Evolutionary conservation across 2,113 vertebrate genomes (phyloP).

Genomic region (Alexandromys fortis): DNA sequence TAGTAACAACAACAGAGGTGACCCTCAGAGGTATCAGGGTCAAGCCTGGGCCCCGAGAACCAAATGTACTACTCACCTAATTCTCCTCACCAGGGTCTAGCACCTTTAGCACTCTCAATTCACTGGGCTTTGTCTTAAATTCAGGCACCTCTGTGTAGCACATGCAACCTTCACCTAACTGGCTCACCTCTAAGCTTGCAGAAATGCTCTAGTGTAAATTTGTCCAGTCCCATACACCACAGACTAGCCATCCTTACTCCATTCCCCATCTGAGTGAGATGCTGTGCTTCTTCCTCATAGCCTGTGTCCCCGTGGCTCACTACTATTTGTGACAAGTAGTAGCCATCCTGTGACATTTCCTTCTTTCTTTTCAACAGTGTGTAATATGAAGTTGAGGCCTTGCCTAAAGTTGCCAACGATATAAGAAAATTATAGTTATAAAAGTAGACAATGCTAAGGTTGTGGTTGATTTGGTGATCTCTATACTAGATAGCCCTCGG

Average conservation of each 20-base stretch:
- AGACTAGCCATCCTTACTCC: neutral
- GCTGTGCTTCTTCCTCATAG: neutral
- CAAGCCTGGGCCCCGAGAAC: neutral
- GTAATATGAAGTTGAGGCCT: neutral
- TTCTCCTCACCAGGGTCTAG: neutral
- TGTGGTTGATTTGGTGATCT: neutral
- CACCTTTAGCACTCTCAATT: neutral
- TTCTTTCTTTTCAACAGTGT: neutral
- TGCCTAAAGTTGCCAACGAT: slow-evolving; percentile 17
- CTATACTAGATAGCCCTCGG: neutral
- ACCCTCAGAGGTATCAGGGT: neutral
- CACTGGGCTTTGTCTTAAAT: neutral
- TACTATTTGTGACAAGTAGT: neutral
- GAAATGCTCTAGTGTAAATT: neutral
- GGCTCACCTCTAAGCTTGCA: neutral
- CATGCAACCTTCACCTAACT: neutral
- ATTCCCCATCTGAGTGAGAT: neutral
- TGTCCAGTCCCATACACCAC: neutral
- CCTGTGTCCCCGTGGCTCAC: neutral
- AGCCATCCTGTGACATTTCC: neutral
- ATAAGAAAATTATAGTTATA: neutral
- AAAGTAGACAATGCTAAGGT: neutral
- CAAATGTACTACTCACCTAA: neutral
- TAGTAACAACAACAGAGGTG: neutral
- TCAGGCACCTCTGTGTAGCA: neutral